These are phyloP conservation scores for Serranus cabrilla DNA, from an alignment of 2,797 vertebrate species.

Conservation along the genomic window DNA sequence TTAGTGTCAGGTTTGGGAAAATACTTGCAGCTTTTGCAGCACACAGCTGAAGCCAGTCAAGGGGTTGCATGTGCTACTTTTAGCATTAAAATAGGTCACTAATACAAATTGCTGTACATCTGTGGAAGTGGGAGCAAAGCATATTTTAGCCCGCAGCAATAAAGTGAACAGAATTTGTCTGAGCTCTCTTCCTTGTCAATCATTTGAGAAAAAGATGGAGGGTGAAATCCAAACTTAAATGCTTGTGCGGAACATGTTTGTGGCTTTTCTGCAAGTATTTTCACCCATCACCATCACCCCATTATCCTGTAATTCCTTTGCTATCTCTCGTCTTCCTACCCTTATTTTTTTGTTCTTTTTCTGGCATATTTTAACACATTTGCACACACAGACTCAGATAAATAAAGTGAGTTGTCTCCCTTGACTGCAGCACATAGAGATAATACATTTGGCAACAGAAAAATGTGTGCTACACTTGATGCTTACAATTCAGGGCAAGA, in stretches of 20 bases:
- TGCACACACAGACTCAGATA: conserved; percentile 9
- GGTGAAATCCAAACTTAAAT: conserved; percentile 3
- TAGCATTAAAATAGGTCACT: conserved; percentile 55
- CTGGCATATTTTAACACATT: not conserved
- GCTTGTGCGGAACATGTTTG: not conserved
- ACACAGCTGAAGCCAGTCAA: not conserved
- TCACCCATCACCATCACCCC: not conserved
- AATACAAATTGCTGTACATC: conserved; percentile 47
- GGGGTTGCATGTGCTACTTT: conserved; percentile 41
- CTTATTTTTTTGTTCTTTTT: not conserved
- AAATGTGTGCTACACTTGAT: conserved; percentile 14
- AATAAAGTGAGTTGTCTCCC: conserved; percentile 15
- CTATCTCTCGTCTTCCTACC: not conserved
- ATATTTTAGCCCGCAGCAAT: conserved; percentile 36
- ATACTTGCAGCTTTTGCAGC: conserved; percentile 4
- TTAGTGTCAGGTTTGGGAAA: conserved; percentile 11
- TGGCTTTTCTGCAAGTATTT: not conserved
- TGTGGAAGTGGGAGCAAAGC: conserved; percentile 14
- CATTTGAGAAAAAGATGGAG: conserved; percentile 13
- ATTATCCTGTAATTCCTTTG: not conserved
- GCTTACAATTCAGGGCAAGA: conserved; percentile 28
- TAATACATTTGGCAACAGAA: conserved; percentile 34
- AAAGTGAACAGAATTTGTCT: conserved; percentile 21
- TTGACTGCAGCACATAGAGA: conserved; percentile 21
- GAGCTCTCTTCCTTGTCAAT: conserved; percentile 34